Conservation (phyloP, 2,888 invertebrate genomes). For the Tanytarsus gracilentus region DNA sequence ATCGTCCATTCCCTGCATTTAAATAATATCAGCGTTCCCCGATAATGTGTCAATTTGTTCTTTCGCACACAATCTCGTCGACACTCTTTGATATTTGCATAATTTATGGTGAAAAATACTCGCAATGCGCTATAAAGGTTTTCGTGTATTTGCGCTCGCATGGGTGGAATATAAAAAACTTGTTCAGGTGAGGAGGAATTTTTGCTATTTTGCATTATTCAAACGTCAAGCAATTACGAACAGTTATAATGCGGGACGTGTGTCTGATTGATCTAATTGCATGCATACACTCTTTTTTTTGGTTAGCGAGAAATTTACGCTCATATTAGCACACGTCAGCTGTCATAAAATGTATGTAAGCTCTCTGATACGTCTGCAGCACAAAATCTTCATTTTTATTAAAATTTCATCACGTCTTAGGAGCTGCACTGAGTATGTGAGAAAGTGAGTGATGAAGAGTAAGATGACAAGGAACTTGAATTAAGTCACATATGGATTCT, state of each 20-base stretch:
- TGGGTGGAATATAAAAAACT: background rate
- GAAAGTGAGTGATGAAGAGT: conserved; percentile 19
- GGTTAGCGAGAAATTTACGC: too few relatives aligned
- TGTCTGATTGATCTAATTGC: conserved; percentile 10
- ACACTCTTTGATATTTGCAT: conserved; percentile 26
- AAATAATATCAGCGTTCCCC: background rate
- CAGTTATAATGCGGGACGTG: conserved; percentile 13
- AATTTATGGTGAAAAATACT: too few relatives aligned
- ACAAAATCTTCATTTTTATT: background rate
- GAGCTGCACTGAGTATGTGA: background rate
- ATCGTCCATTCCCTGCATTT: too few relatives aligned
- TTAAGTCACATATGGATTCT: conserved; percentile 24
- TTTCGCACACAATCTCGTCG: background rate
- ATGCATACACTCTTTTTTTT: background rate
- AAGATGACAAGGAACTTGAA: conserved; percentile 16
- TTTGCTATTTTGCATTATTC: background rate
- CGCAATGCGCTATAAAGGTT: too few relatives aligned
- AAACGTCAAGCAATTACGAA: conserved; percentile 10
- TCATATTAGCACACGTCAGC: too few relatives aligned
- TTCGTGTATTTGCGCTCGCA: too few relatives aligned
- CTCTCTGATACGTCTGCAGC: too few relatives aligned
- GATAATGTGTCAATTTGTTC: conserved; percentile 12
- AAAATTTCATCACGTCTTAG: background rate
- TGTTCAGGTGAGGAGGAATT: background rate
- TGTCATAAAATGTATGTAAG: too few relatives aligned